Conservation (phyloP, 2,797 vertebrate genomes). For the Mycteria americana region DNA sequence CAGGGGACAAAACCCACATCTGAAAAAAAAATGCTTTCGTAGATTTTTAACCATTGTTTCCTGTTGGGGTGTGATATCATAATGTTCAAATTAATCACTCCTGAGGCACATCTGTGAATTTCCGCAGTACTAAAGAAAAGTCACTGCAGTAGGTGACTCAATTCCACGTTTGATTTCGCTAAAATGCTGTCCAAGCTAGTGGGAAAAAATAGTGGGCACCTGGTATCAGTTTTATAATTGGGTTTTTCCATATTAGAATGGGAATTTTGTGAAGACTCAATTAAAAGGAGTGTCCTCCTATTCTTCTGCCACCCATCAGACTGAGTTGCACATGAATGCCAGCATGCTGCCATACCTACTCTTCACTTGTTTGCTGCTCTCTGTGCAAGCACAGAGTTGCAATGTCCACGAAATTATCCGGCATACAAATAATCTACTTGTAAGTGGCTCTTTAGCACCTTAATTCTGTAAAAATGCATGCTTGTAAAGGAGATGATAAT, state of each 20-base stretch:
- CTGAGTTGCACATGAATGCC: neutral
- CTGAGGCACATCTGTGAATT: slow-evolving; percentile 62
- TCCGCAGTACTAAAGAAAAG: slow-evolving; percentile 12
- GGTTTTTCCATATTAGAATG: slow-evolving; percentile 70
- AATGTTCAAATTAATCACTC: slow-evolving; percentile 52
- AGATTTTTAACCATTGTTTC: slow-evolving; percentile 70
- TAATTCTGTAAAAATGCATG: neutral
- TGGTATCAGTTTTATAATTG: slow-evolving; percentile 74
- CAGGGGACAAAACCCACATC: slow-evolving; percentile 33
- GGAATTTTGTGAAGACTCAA: slow-evolving; percentile 67
- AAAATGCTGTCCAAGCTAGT: slow-evolving; percentile 60
- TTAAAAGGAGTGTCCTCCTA: slow-evolving; percentile 60
- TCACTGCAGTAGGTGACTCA: slow-evolving; percentile 68
- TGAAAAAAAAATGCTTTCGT: neutral
- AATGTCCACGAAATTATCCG: neutral
- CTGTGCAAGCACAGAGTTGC: slow-evolving; percentile 35
- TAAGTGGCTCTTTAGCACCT: slow-evolving; percentile 40
- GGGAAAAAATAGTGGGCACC: slow-evolving; percentile 70
- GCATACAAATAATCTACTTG: neutral
- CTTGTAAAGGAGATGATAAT: neutral
- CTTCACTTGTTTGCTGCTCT: slow-evolving; percentile 63
- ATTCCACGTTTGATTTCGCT: slow-evolving; percentile 48
- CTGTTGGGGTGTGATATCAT: slow-evolving; percentile 26
- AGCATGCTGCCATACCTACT: slow-evolving; percentile 62
- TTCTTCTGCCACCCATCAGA: slow-evolving; percentile 38